Percentiles rank a stretch among this genome's conserved stretches.
phyloP scores from a whole-genome alignment of 2,888 invertebrate species.

The Hecatera dysodea region DNA sequence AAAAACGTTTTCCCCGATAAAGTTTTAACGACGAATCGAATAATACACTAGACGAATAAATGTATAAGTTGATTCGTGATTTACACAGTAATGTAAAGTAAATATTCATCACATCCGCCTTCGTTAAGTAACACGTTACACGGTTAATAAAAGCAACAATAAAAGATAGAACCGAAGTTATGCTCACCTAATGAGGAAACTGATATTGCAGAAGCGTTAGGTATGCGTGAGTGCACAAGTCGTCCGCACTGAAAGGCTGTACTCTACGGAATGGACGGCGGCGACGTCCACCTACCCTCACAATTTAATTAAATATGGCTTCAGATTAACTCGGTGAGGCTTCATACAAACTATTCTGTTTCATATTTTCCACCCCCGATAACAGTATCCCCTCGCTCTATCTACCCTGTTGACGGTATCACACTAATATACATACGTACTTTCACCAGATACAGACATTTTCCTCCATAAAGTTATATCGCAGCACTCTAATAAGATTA shows the following conservation, averaged over 20 bases:
- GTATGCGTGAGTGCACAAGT: slow-evolving; percentile 62
- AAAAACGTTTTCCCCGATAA: neutral
- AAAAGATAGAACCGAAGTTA: slow-evolving; percentile 31
- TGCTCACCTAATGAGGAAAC: slow-evolving; percentile 69
- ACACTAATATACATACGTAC: slow-evolving; percentile 51
- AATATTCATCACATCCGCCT: neutral
- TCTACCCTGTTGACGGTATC: slow-evolving; percentile 58
- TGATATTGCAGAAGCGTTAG: slow-evolving; percentile 48
- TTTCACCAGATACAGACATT: slow-evolving; percentile 62
- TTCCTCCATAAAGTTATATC: slow-evolving; percentile 63
- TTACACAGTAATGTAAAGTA: neutral
- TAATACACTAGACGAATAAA: neutral
- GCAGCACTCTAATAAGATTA: slow-evolving; percentile 76
- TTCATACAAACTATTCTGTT: slow-evolving; percentile 88
- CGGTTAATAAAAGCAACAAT: slow-evolving; percentile 14
- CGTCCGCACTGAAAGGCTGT: slow-evolving; percentile 77
- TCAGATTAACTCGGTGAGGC: slow-evolving; percentile 88
- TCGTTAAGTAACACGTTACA: slow-evolving; percentile 4
- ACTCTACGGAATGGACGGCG: slow-evolving; percentile 80
- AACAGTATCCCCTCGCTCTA: slow-evolving; percentile 55
- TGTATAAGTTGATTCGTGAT: neutral
- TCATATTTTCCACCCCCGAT: slow-evolving; percentile 82
- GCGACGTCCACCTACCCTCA: slow-evolving; percentile 80
- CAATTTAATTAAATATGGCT: slow-evolving; percentile 91
- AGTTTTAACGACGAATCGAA: slow-evolving; percentile 14